Evolutionary conservation across 53 echinoderm and acorn worm species (phyloP).

Genomic region (Luidia sarsii): DNA sequence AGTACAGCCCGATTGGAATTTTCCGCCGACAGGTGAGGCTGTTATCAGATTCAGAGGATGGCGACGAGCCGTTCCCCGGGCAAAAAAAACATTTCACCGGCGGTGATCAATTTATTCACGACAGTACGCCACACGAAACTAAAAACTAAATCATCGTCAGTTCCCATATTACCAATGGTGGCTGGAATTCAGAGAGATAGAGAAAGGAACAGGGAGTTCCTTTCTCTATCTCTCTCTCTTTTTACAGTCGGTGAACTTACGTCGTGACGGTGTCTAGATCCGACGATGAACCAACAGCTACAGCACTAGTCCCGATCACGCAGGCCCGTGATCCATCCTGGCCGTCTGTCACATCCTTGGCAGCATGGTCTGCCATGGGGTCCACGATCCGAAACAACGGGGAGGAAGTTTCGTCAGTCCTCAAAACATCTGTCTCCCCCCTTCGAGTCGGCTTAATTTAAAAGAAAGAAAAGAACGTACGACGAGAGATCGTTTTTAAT

Average conservation of each 20-base stretch:
- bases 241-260: constrained; percentile 27
- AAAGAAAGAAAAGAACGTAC: too few species aligned
- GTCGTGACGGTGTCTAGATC: constrained; percentile 8
- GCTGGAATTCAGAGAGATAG: too few species aligned
- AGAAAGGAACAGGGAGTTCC: too few species aligned
- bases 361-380: constrained; percentile 30
- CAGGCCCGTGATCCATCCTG: not conserved
- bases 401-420: constrained; percentile 43
- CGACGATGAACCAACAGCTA: constrained; percentile 11
- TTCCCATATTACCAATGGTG: too few species aligned
- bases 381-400: constrained; percentile 27
- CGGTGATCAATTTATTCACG: too few species aligned
- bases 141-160: constrained; percentile 6
- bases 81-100: too few species aligned
- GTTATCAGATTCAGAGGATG: too few species aligned
- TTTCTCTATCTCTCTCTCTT: not conserved
- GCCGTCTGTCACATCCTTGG: constrained; percentile 10
- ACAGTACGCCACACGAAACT: too few species aligned
- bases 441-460: not conserved
- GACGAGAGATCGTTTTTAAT: constrained; percentile 27
- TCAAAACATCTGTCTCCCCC: constrained; percentile 30
- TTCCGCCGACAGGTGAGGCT: not conserved
- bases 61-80: too few species aligned
- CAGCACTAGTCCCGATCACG: not conserved
- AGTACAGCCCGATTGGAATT: not conserved